Conservation (phyloP, 2,797 vertebrate genomes). For the Ctenochaetus hawaiiensis region DNA sequence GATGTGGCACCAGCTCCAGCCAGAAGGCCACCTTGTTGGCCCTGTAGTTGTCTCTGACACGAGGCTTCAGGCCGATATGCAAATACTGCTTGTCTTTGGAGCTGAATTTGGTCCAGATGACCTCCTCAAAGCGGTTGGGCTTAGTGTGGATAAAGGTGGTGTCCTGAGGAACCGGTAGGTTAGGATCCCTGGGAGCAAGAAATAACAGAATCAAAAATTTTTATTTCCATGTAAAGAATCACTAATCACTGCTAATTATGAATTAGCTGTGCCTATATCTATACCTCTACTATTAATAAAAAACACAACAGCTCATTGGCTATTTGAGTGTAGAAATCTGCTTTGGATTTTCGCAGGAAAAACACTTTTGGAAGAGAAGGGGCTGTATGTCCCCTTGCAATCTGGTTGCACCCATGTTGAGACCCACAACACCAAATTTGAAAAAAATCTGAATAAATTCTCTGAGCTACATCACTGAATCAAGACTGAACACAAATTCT, state of each 20-base stretch:
- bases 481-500: background rate
- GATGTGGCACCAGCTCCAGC: constrained; percentile 95
- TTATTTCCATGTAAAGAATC: background rate
- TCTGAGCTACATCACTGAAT: background rate
- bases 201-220: constrained; percentile 2
- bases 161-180: constrained; percentile 94
- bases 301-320: background rate
- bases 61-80: constrained; percentile 95
- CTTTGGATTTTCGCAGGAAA: background rate
- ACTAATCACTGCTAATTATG: background rate
- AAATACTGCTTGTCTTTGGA: constrained; percentile 97
- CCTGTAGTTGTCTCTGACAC: constrained; percentile 94
- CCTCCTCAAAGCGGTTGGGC: constrained; percentile 96
- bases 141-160: constrained; percentile 98
- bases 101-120: constrained; percentile 97
- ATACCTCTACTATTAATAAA: background rate
- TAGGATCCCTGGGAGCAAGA: constrained; percentile 88
- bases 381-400: background rate
- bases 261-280: too few species aligned
- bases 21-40: constrained; percentile 98
- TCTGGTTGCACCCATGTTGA: background rate
- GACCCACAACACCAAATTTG: background rate
- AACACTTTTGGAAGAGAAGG: background rate
- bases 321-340: background rate
- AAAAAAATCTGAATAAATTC: too few species aligned